These are phyloP conservation scores for Marcusenius ussheri DNA, from an alignment of 2,113 vertebrate species.

Conservation along the genomic window DNA sequence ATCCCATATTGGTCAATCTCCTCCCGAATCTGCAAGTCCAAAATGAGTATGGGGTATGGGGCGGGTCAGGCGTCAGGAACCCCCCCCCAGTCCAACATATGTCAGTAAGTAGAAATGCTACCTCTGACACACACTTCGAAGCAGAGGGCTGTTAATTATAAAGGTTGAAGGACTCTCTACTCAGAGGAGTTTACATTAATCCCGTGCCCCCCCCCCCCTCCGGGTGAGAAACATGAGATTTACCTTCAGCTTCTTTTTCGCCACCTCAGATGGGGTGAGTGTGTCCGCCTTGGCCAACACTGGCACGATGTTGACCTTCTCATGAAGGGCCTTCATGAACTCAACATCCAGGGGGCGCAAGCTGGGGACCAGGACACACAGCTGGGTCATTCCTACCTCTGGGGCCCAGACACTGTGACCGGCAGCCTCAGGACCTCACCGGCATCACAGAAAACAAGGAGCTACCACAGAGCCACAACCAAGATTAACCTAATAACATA, in stretches of 20 bases:
- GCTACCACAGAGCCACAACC: not conserved
- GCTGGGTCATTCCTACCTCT: not conserved
- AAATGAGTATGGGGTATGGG: not conserved
- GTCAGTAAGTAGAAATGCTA: not conserved
- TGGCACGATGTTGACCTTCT: constrained; percentile 94
- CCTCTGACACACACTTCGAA: not conserved
- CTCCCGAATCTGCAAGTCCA: constrained; percentile 72
- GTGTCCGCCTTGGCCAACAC: constrained; percentile 93
- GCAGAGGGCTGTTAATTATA: not conserved
- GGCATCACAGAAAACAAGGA: not conserved
- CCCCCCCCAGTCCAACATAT: not conserved
- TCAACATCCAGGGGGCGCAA: constrained; percentile 90
- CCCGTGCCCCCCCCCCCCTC: not conserved
- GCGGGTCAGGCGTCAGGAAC: not conserved
- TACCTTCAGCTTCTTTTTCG: constrained; percentile 87
- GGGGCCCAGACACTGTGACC: not conserved
- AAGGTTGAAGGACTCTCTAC: not conserved
- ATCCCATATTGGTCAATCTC: constrained; percentile 88
- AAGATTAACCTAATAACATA: not conserved
- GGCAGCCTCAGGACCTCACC: not conserved
- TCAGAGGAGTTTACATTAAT: not conserved
- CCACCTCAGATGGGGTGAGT: constrained; percentile 80
- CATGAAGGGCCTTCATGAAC: constrained; percentile 92
- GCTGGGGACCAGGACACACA: constrained; percentile 47
- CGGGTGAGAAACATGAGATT: constrained; percentile 14